Percentiles rank a stretch among this genome's conserved stretches.
These are phyloP conservation scores for Alviniconcha marisindica DNA, from an alignment of 1,140 invertebrate species.

Conservation along the genomic window DNA sequence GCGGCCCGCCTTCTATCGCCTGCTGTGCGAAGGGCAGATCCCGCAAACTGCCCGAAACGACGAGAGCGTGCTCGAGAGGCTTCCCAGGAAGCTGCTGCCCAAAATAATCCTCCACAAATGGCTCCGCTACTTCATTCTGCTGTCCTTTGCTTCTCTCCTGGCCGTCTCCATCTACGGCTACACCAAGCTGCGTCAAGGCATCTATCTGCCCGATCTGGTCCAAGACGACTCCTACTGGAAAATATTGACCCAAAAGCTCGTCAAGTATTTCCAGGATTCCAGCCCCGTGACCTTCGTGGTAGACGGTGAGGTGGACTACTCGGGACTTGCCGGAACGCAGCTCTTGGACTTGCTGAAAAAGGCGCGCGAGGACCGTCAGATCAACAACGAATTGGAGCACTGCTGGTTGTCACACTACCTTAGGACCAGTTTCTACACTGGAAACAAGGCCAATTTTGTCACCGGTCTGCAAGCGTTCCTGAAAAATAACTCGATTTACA, in stretches of 20 bases:
- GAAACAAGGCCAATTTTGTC: constrained; percentile 24
- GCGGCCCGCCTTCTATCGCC: background rate
- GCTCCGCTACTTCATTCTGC: constrained; percentile 78
- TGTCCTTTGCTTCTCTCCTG: constrained; percentile 89
- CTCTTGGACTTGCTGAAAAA: constrained; percentile 32
- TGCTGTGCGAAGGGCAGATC: constrained; percentile 16
- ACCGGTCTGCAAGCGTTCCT: constrained; percentile 79
- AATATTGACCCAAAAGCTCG: constrained; percentile 40
- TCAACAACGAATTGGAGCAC: constrained; percentile 26
- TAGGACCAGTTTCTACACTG: constrained; percentile 17
- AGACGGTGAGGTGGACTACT: constrained; percentile 32
- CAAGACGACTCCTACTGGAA: constrained; percentile 68
- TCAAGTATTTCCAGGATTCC: constrained; percentile 37
- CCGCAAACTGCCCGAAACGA: background rate
- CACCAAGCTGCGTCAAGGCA: constrained; percentile 88
- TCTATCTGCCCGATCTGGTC: constrained; percentile 81
- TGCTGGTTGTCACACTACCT: constrained; percentile 43
- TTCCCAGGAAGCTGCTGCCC: constrained; percentile 8
- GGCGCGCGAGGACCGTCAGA: constrained; percentile 24
- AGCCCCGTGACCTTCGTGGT: constrained; percentile 43
- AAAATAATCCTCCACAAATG: background rate
- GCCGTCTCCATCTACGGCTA: constrained; percentile 92
- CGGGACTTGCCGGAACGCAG: background rate
- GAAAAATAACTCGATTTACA: constrained; percentile 60
- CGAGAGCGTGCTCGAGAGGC: constrained; percentile 28